phyloP scores from a whole-genome alignment of 1,140 invertebrate genomes.

The Panagrolaimus sp. region DNA sequence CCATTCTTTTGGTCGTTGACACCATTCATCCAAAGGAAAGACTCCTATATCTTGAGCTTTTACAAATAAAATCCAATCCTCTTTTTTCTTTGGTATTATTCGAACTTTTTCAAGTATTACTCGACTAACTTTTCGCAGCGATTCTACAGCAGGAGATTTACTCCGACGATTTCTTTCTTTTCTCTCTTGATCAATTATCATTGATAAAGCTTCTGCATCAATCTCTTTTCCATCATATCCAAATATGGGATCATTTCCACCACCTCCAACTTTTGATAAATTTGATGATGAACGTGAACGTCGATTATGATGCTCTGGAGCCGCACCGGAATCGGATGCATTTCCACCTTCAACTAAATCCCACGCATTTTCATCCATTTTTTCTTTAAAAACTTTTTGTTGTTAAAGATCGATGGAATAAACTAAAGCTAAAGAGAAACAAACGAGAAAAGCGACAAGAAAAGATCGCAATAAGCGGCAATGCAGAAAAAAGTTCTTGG shows the following conservation, averaged over 20 bases:
- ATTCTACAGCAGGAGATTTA: slow-evolving; percentile 48
- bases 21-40: slow-evolving; percentile 34
- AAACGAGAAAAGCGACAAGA: too few relatives aligned
- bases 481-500: too few relatives aligned
- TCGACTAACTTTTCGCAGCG: slow-evolving; percentile 39
- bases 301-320: slow-evolving; percentile 10
- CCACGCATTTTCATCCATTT: slow-evolving; percentile 38
- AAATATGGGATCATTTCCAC: not conserved
- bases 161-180: slow-evolving; percentile 16
- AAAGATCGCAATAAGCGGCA: too few relatives aligned
- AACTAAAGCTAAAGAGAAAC: too few relatives aligned
- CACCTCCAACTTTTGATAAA: slow-evolving; percentile 14
- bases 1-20: slow-evolving; percentile 23
- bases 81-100: slow-evolving; percentile 32
- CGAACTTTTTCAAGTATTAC: slow-evolving; percentile 42
- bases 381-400: too few relatives aligned
- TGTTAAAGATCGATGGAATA: too few relatives aligned
- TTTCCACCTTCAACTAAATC: slow-evolving; percentile 45
- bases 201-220: slow-evolving; percentile 19
- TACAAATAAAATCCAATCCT: slow-evolving; percentile 15
- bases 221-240: not conserved
- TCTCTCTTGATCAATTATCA: slow-evolving; percentile 14
- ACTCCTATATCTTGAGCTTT: slow-evolving; percentile 23
- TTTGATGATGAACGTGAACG: slow-evolving; percentile 30
- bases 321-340: not conserved